A percentile compares a stretch with the other conserved stretches of the same genome.
These are phyloP conservation scores for Orchesella cincta DNA, from an alignment of 1,140 invertebrate species.

Conservation along the genomic window DNA sequence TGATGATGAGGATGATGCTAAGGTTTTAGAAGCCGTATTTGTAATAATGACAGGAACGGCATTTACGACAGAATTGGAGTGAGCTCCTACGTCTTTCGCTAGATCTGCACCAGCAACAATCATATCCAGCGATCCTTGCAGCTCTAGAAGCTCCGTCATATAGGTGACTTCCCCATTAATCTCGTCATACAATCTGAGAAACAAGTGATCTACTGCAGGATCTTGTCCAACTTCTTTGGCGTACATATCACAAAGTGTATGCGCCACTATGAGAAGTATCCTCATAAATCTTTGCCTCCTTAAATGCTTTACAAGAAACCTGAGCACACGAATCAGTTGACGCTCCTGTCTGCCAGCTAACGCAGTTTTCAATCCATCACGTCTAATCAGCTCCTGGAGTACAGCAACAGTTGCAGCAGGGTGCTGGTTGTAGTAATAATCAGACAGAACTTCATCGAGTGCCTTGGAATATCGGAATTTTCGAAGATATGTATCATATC, in stretches of 20 bases:
- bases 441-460: slow-evolving; percentile 70
- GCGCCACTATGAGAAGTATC: slow-evolving; percentile 71
- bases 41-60: background rate
- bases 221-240: slow-evolving; percentile 53
- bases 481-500: slow-evolving; percentile 70
- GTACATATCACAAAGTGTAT: slow-evolving; percentile 68
- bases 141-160: slow-evolving; percentile 56
- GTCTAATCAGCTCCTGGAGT: slow-evolving; percentile 78
- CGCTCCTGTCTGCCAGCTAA: slow-evolving; percentile 69
- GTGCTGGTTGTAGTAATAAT: slow-evolving; percentile 63
- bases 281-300: slow-evolving; percentile 72
- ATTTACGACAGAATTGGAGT: background rate
- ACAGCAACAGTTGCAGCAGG: slow-evolving; percentile 78
- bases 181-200: slow-evolving; percentile 64
- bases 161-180: slow-evolving; percentile 68
- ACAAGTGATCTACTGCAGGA: slow-evolving; percentile 63
- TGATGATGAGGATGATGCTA: background rate
- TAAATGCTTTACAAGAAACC: slow-evolving; percentile 75
- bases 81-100: no score
- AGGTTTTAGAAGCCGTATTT: background rate
- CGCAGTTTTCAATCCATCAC: slow-evolving; percentile 71
- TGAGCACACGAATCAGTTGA: slow-evolving; percentile 67
- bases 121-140: slow-evolving; percentile 69
- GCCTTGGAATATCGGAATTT: slow-evolving; percentile 82
- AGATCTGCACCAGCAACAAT: slow-evolving; percentile 58